These are phyloP conservation scores for Thaumatotibia leucotreta DNA, from an alignment of 1,140 invertebrate species.

Conservation along the genomic window DNA sequence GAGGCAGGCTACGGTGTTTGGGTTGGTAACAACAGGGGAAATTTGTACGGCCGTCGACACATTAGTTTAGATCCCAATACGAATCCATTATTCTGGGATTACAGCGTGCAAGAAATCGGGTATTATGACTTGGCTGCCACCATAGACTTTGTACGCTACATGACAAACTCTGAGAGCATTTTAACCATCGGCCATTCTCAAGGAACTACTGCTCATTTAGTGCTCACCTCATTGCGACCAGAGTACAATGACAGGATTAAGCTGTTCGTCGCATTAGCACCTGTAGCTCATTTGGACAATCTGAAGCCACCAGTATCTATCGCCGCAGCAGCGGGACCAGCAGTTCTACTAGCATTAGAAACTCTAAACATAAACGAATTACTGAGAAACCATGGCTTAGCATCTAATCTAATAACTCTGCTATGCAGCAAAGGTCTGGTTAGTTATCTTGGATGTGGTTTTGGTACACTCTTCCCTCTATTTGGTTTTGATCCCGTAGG, in stretches of 20 bases:
- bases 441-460: too few species aligned
- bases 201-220: constrained; percentile 81
- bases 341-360: too few species aligned
- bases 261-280: too few species aligned
- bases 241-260: too few species aligned
- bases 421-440: too few species aligned
- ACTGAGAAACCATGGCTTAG: too few species aligned
- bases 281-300: too few species aligned
- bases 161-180: constrained; percentile 56
- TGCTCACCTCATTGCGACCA: constrained; percentile 71
- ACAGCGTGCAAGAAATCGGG: constrained; percentile 79
- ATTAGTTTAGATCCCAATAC: constrained; percentile 67
- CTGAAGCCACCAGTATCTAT: too few species aligned
- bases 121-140: constrained; percentile 67
- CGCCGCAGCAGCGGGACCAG: too few species aligned
- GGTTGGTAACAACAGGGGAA: constrained; percentile 80
- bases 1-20: constrained; percentile 82
- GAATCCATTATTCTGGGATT: constrained; percentile 71
- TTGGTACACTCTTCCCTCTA: neutral
- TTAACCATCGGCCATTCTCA: constrained; percentile 78
- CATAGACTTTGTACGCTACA: constrained; percentile 63
- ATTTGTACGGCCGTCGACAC: constrained; percentile 78
- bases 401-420: too few species aligned
- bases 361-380: too few species aligned
- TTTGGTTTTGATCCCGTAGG: neutral